Conservation (phyloP, 1,140 invertebrate species). For the Drosophila arawakana region DNA sequence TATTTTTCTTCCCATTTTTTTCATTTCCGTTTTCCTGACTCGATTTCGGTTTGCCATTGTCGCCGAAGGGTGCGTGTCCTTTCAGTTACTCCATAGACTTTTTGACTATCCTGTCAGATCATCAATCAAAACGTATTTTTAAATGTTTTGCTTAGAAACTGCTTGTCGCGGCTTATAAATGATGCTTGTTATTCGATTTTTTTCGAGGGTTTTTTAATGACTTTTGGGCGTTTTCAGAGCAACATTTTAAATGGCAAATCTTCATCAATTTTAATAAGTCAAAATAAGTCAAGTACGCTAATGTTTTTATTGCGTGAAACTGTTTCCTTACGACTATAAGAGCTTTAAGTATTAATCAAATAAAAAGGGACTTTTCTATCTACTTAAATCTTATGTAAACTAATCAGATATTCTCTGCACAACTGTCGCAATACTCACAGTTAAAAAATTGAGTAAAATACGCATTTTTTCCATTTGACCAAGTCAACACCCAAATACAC, state of each 20-base stretch:
- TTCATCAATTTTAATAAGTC: constrained; percentile 69
- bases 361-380: neutral
- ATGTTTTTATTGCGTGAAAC: constrained; percentile 38
- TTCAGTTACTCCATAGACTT: constrained; percentile 54
- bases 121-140: constrained; percentile 77
- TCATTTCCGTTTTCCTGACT: constrained; percentile 46
- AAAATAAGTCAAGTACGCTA: constrained; percentile 43
- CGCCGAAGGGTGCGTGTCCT: constrained; percentile 68
- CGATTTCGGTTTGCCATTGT: constrained; percentile 43
- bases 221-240: constrained; percentile 47
- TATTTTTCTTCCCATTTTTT: constrained; percentile 62
- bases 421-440: constrained; percentile 70
- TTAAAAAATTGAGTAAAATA: neutral
- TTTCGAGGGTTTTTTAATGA: constrained; percentile 60
- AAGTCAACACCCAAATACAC: constrained; percentile 43
- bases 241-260: constrained; percentile 50
- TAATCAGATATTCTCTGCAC: constrained; percentile 61
- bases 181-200: constrained; percentile 54
- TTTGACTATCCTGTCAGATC: constrained; percentile 65
- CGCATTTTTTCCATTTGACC: constrained; percentile 65
- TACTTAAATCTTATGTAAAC: neutral
- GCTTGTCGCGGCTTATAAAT: constrained; percentile 80
- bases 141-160: constrained; percentile 70
- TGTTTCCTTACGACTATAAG: neutral
- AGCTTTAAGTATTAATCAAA: neutral